These are phyloP conservation scores for Bolinopsis microptera DNA, from an alignment of 37 sponge, comb jelly and placozoan genomes.

Conservation along the genomic window DNA sequence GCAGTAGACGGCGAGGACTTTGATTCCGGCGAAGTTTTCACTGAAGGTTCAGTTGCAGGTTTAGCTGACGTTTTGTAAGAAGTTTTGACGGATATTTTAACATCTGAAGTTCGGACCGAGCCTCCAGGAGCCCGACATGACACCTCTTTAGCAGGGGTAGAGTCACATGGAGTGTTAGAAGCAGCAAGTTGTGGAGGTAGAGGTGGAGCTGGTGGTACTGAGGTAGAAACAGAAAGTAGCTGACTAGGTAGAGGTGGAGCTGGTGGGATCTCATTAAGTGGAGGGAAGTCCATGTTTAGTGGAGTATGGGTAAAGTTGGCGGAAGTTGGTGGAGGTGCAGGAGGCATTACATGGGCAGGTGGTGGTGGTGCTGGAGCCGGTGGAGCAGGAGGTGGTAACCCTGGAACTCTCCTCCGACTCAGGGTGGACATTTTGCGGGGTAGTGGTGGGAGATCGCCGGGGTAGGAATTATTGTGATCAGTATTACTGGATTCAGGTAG, in stretches of 20 bases:
- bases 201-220: not conserved
- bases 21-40: no score
- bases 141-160: not conserved
- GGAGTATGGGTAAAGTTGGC: no score
- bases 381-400: not conserved
- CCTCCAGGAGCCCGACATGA: not conserved
- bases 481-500: not conserved
- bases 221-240: no score
- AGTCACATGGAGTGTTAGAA: not conserved
- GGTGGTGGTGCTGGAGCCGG: not conserved
- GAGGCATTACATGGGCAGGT: not conserved
- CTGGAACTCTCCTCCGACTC: not conserved
- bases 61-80: not conserved
- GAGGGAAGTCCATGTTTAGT: not conserved
- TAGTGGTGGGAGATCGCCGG: not conserved
- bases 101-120: not conserved
- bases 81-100: conserved; percentile 14
- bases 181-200: not conserved
- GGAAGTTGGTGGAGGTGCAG: not conserved
- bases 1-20: not conserved
- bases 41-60: not conserved
- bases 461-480: not conserved
- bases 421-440: conserved; percentile 18
- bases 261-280: not conserved
- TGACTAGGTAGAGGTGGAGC: not conserved